These are phyloP conservation scores for Poecilobothrus nobilitatus DNA, from an alignment of 2,888 invertebrate genomes.

Conservation along the genomic window DNA sequence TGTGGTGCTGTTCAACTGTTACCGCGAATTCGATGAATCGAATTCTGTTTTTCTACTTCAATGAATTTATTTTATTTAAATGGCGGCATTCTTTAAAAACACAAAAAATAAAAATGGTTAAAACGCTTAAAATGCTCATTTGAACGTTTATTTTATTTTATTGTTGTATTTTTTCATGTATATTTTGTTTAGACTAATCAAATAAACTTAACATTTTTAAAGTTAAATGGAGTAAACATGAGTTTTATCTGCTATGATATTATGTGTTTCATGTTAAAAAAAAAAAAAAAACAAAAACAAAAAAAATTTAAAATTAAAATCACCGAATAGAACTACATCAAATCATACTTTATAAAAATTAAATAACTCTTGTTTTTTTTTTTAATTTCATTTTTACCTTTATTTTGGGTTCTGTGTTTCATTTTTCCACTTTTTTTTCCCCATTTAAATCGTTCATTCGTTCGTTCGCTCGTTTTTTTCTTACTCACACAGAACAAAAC, in stretches of 20 bases:
- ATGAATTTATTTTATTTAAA: not conserved
- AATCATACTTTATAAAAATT: not conserved
- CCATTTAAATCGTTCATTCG: too few relatives aligned
- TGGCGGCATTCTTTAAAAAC: not conserved
- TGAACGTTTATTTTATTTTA: not conserved
- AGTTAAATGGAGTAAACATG: constrained; percentile 6
- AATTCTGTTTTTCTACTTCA: not conserved
- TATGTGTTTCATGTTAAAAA: not conserved
- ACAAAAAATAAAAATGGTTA: not conserved
- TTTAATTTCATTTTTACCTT: not conserved
- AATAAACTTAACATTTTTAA: constrained; percentile 3
- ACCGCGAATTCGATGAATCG: not conserved
- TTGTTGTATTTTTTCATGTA: not conserved
- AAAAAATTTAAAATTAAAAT: not conserved
- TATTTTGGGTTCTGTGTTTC: not conserved
- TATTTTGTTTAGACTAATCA: constrained; percentile 2
- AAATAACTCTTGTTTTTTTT: not conserved
- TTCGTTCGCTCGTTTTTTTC: not conserved
- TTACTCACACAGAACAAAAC: not conserved
- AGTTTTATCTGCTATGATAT: constrained; percentile 3
- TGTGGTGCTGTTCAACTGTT: not conserved
- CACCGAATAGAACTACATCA: not conserved
- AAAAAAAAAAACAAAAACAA: not conserved
- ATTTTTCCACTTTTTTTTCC: too few relatives aligned
- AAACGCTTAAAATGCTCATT: not conserved